Evolutionary conservation across 1,140 invertebrate species (phyloP).

Genomic region (Cylas formicarius): DNA sequence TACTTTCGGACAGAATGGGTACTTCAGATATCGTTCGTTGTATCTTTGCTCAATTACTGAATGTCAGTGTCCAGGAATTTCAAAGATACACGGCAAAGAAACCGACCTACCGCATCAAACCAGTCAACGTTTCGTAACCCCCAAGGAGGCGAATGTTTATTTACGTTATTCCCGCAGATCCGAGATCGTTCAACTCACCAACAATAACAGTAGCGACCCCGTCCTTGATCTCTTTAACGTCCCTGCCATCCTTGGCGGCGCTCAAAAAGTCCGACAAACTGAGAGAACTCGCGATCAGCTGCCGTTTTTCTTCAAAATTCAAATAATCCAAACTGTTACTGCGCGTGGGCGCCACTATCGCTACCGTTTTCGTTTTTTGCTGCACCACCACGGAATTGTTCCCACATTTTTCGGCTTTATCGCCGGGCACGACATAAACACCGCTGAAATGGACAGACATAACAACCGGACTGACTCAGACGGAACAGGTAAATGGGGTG

Average conservation of each 20-base stretch:
- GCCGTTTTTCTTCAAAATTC: constrained; percentile 84
- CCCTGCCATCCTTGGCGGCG: constrained; percentile 55
- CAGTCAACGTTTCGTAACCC: background rate
- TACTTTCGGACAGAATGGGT: too few relatives aligned
- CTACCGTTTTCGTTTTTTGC: constrained; percentile 51
- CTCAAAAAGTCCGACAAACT: constrained; percentile 79
- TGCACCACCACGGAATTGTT: constrained; percentile 40
- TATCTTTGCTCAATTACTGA: too few relatives aligned
- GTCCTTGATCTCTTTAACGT: constrained; percentile 36
- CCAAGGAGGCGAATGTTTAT: background rate
- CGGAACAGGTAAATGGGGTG: background rate
- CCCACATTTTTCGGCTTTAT: constrained; percentile 34
- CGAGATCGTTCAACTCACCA: constrained; percentile 27
- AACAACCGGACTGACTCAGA: constrained; percentile 11
- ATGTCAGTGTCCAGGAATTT: too few relatives aligned
- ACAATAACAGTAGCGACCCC: constrained; percentile 48
- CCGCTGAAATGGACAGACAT: constrained; percentile 35
- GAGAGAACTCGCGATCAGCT: constrained; percentile 78
- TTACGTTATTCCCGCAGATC: background rate
- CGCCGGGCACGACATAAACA: constrained; percentile 30
- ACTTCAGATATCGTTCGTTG: too few relatives aligned
- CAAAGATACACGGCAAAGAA: too few relatives aligned
- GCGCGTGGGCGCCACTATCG: constrained; percentile 60
- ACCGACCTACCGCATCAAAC: background rate
- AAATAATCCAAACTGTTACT: constrained; percentile 82